Evolutionary conservation across 1,140 invertebrate species (phyloP).

Genomic region (Aphis gossypii): DNA sequence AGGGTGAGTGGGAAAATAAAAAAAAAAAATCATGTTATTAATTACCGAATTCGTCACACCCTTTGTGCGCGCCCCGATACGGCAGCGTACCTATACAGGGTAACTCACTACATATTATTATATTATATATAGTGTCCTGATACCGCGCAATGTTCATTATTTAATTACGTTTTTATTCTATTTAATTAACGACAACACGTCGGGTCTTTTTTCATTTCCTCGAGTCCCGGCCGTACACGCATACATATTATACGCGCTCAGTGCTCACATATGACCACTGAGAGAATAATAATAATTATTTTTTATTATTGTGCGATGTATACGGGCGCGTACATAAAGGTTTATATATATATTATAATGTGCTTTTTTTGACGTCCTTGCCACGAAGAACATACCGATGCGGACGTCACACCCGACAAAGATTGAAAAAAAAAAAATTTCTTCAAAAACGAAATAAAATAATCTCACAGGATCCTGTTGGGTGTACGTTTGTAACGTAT

Average conservation of each 20-base stretch:
- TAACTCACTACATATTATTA: background rate
- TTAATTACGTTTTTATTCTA: slow-evolving; percentile 44
- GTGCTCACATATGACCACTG: background rate
- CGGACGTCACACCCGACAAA: background rate
- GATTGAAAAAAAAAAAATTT: background rate
- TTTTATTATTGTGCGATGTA: background rate
- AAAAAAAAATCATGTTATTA: background rate
- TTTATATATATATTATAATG: slow-evolving; percentile 1
- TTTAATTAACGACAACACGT: slow-evolving; percentile 37
- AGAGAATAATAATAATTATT: slow-evolving; percentile 3
- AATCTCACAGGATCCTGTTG: background rate
- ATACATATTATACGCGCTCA: background rate
- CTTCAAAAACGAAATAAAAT: background rate
- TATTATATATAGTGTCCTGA: background rate
- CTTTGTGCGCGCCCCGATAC: slow-evolving; percentile 43
- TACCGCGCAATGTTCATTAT: background rate
- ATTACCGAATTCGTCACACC: slow-evolving; percentile 57
- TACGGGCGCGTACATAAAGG: background rate
- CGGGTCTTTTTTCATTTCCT: slow-evolving; percentile 21
- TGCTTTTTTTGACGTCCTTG: background rate
- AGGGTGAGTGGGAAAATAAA: background rate
- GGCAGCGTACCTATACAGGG: background rate
- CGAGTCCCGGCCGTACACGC: background rate
- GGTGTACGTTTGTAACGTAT: background rate
- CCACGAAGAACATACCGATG: background rate